Evolutionary conservation across 2,797 vertebrate species (phyloP).

Genomic region (Caiman crocodilus): DNA sequence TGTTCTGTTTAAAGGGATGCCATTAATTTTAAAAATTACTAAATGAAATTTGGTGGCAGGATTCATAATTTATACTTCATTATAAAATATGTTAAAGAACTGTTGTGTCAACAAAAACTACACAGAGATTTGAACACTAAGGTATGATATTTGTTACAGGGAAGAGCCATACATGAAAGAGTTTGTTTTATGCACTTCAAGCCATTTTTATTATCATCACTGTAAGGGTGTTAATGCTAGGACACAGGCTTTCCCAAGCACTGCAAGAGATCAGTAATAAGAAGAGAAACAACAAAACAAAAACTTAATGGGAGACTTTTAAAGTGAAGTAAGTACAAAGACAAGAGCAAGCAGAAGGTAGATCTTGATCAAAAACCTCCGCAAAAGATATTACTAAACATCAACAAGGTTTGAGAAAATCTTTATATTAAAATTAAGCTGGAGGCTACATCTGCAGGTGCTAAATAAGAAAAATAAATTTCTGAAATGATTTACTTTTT

Average conservation of each 20-base stretch:
- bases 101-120: neutral
- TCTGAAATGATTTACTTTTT: neutral
- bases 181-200: neutral
- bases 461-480: neutral
- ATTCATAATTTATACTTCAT: neutral
- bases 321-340: neutral
- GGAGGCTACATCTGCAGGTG: neutral
- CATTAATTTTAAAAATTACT: neutral
- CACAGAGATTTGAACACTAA: neutral
- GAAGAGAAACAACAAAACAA: constrained; percentile 3
- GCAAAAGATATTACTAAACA: neutral
- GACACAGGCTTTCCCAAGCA: neutral
- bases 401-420: neutral
- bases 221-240: neutral
- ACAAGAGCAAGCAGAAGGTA: neutral
- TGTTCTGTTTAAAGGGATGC: neutral
- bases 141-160: neutral
- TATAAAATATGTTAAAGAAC: neutral
- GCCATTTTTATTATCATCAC: constrained; percentile 2
- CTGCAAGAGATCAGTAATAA: neutral
- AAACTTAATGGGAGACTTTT: neutral
- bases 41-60: neutral
- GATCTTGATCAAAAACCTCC: neutral
- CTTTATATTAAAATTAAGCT: neutral
- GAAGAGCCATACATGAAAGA: neutral